Conservation (phyloP, 2,797 vertebrate genomes). For the Pygocentrus nattereri region DNA sequence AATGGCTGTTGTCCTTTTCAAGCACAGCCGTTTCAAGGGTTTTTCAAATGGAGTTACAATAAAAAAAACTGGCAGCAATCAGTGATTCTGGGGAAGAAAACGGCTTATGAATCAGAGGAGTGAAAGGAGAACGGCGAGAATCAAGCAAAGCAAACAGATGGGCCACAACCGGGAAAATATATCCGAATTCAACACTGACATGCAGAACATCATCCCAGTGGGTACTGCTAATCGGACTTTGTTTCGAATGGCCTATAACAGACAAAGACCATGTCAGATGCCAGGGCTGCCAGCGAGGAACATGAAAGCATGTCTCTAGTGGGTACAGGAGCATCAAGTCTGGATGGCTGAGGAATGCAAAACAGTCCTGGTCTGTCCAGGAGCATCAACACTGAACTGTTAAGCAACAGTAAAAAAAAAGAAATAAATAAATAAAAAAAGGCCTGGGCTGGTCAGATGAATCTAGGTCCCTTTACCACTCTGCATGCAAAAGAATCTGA, state of each 20-base stretch:
- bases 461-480: no score
- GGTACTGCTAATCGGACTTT: background rate
- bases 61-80: background rate
- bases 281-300: background rate
- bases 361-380: no score
- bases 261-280: background rate
- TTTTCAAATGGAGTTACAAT: no score
- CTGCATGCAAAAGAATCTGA: no score
- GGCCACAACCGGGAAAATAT: background rate
- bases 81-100: background rate
- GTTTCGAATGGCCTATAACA: background rate
- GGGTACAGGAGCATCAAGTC: background rate
- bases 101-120: background rate
- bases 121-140: background rate
- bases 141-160: background rate
- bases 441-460: no score
- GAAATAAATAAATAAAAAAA: no score
- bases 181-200: background rate
- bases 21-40: no score
- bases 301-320: background rate
- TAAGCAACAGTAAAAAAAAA: no score
- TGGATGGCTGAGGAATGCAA: background rate
- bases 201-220: background rate
- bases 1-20: background rate
- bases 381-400: no score